Evolutionary conservation across 2,888 invertebrate genomes (phyloP).

Genomic region (Microchrysa polita): DNA sequence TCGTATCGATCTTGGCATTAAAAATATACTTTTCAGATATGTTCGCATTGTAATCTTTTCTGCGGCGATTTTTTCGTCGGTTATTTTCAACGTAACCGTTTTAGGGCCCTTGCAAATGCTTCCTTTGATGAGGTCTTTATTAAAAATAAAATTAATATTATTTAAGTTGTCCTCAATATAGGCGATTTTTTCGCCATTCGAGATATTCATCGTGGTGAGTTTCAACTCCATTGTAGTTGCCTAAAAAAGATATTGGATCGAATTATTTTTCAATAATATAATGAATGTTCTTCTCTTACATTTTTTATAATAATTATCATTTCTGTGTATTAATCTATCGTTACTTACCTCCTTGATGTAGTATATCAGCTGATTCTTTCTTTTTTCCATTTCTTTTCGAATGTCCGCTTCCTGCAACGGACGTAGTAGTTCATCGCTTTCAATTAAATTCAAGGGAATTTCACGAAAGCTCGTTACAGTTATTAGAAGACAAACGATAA

Average conservation of each 20-base stretch:
- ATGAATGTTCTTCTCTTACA: too few species aligned
- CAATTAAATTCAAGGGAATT: conserved; percentile 66
- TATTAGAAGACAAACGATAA: conserved; percentile 67
- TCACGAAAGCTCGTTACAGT: conserved; percentile 71
- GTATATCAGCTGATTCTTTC: conserved; percentile 57
- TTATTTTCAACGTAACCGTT: conserved; percentile 13
- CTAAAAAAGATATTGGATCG: conserved; percentile 45
- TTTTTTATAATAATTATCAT: too few species aligned
- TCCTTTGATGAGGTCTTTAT: conserved; percentile 23
- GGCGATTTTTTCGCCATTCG: conserved; percentile 30
- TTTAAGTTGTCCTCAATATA: background rate
- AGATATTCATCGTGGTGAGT: conserved; percentile 52
- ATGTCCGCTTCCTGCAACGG: conserved; percentile 60
- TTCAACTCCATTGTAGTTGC: conserved; percentile 56
- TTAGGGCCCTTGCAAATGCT: conserved; percentile 1
- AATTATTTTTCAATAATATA: too few species aligned
- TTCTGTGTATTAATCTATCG: too few species aligned
- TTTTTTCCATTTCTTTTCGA: conserved; percentile 59
- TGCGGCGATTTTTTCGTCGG: conserved; percentile 43
- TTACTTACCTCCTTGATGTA: conserved; percentile 58
- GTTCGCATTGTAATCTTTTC: conserved; percentile 57
- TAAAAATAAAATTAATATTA: conserved; percentile 16
- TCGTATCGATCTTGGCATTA: conserved; percentile 69
- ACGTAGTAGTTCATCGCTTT: conserved; percentile 59
- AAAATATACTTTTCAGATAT: conserved; percentile 68